phyloP scores from a whole-genome alignment of 2,797 vertebrate genomes.

The Apodemus agrarius region DNA sequence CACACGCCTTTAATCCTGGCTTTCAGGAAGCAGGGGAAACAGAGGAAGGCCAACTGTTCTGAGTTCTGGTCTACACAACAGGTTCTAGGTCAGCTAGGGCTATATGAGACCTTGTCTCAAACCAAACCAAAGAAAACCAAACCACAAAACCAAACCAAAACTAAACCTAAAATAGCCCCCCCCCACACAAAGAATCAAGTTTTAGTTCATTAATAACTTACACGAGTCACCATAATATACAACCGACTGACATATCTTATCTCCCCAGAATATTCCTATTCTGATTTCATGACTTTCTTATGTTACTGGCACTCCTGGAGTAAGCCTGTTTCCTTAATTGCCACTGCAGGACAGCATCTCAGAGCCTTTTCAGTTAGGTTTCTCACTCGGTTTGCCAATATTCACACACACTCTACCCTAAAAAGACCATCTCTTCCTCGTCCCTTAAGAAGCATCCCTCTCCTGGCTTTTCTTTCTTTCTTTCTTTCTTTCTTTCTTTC shows the following conservation, averaged over 20 bases:
- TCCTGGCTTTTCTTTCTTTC: not conserved
- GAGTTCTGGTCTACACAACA: not conserved
- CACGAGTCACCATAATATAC: not conserved
- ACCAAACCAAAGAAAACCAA: not conserved
- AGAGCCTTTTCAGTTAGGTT: not conserved
- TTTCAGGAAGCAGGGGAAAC: not conserved
- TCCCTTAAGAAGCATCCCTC: not conserved
- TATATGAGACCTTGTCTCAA: not conserved
- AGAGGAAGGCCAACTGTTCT: not conserved
- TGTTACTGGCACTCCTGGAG: not conserved
- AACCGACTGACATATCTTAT: not conserved
- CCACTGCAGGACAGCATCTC: not conserved
- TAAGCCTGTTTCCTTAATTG: not conserved
- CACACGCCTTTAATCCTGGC: not conserved
- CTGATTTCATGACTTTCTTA: not conserved
- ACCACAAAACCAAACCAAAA: not conserved
- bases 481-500: too few relatives aligned
- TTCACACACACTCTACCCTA: not conserved
- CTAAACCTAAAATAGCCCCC: not conserved
- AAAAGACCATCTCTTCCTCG: not conserved
- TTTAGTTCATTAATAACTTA: constrained; percentile 9
- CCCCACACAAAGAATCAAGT: not conserved
- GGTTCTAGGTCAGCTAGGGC: not conserved
- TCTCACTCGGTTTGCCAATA: not conserved
- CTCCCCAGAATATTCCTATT: not conserved